Evolutionary conservation across 2,888 invertebrate species (phyloP).

Genomic region (Carcina quercana): DNA sequence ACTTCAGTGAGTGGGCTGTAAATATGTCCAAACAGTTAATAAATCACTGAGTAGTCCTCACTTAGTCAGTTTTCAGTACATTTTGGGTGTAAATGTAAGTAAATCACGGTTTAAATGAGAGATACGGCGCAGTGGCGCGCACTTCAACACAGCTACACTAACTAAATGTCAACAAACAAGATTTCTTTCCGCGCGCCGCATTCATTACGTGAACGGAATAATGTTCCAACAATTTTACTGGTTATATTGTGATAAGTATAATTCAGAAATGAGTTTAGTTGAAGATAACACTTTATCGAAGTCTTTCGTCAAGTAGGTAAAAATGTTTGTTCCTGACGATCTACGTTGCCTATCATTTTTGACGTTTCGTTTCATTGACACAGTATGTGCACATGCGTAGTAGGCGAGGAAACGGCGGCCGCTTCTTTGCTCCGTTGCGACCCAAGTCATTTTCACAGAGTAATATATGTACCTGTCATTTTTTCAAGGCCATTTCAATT

Average conservation of each 20-base stretch:
- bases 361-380: slow-evolving; percentile 7
- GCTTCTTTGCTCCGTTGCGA: too few relatives aligned
- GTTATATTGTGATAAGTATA: slow-evolving; percentile 1
- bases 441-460: too few relatives aligned
- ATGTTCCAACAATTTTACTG: neutral
- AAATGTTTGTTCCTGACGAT: slow-evolving; percentile 5
- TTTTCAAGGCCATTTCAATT: too few relatives aligned
- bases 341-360: slow-evolving; percentile 2
- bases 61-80: slow-evolving; percentile 27
- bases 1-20: slow-evolving; percentile 28
- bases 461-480: too few relatives aligned
- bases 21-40: slow-evolving; percentile 26
- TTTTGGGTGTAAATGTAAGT: slow-evolving; percentile 29
- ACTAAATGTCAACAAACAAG: slow-evolving; percentile 38
- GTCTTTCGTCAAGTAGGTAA: neutral
- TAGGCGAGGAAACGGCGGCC: slow-evolving; percentile 1
- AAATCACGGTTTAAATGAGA: slow-evolving; percentile 32
- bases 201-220: slow-evolving; percentile 4
- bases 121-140: slow-evolving; percentile 53
- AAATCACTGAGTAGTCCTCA: slow-evolving; percentile 33
- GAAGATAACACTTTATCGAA: slow-evolving; percentile 8
- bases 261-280: neutral
- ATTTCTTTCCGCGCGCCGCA: slow-evolving; percentile 13
- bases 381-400: slow-evolving; percentile 4
- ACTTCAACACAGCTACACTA: slow-evolving; percentile 51